Evolutionary conservation across 2,888 invertebrate species (phyloP).

Genomic region (Caenorhabditis sp.): DNA sequence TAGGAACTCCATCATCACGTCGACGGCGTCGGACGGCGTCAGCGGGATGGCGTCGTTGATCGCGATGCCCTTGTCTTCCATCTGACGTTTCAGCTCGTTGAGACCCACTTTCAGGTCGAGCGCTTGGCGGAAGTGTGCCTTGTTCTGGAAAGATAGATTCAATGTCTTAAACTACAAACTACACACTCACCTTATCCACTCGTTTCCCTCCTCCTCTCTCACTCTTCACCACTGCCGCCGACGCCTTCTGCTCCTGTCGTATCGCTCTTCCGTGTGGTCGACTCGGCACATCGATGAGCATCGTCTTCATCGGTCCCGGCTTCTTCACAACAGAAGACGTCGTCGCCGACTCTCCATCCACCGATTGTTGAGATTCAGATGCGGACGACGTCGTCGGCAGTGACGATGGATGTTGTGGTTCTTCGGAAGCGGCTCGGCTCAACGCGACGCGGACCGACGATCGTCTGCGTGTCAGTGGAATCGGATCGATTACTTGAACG

Average conservation of each 20-base stretch:
- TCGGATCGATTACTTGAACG: not conserved
- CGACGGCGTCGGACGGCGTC: slow-evolving; percentile 40
- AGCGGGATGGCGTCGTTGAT: slow-evolving; percentile 37
- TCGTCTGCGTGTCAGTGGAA: not conserved
- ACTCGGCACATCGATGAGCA: slow-evolving; percentile 43
- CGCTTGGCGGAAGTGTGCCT: slow-evolving; percentile 48
- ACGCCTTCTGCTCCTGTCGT: slow-evolving; percentile 19
- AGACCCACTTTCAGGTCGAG: slow-evolving; percentile 48
- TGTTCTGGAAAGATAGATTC: slow-evolving; percentile 6
- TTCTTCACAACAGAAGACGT: not conserved
- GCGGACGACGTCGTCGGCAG: not conserved
- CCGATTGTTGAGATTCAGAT: not conserved
- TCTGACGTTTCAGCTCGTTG: slow-evolving; percentile 29
- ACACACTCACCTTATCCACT: slow-evolving; percentile 26
- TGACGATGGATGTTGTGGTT: not conserved
- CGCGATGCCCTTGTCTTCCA: slow-evolving; percentile 54
- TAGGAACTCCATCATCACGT: slow-evolving; percentile 64
- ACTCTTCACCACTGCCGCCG: not conserved
- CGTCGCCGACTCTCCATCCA: not conserved
- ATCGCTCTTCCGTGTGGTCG: slow-evolving; percentile 18
- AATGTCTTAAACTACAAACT: not conserved
- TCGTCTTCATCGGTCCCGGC: slow-evolving; percentile 8
- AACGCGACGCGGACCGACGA: not conserved
- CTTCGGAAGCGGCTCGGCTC: not conserved
- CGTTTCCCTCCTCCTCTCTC: slow-evolving; percentile 2